Base-by-base conservation (phyloP, 2,113 vertebrate species). In the Monopterus albus region DNA sequence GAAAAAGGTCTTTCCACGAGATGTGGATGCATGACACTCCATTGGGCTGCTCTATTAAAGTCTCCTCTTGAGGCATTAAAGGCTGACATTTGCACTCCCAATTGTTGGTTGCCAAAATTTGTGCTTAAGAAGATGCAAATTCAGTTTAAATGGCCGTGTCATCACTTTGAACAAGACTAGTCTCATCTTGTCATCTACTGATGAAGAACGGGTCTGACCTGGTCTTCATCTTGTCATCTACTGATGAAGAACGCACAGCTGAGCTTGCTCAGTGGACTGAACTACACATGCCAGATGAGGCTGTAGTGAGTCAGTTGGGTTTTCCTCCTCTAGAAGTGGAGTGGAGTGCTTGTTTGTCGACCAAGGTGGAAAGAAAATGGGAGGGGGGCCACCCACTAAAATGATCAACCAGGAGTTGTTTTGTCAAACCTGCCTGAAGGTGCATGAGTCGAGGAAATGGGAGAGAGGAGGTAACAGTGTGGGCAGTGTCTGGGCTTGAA, bases 281-380 rank as follows among this genome's bases (percentile, higher is more conserved):
- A 43, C 51, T 64, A 1, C 29, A 47, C 42, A 28, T 75, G 79
- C 50, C 50, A 65, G 56, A 57, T 39, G 59, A 67, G 70, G 50
- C 31, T 0, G 29, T 71, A 81, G 88, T 72, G 61, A 79, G 77
- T 49, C 63, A 78, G 59, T 75, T 73, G 71, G 85, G 49, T 67
- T 85, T 64, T 76, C 58, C 63, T 79, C 33, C 59, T 75, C 56
- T 45, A 84, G 60, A 78, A 59, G 76, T 72, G 64, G 65, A 74
- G 59, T 50, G 38, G 42, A 79, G 64, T 56, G 64, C 61, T 75
- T 89, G 84, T 87, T 91, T 92, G 83, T 84, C 83, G 89, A 91
- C 76, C 64, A 84, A 86, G 77, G 74, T 83, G 87, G 78, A 68
- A 73, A 75, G 55, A 75, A 78, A 84, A 82, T 36, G 59, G 70